Evolutionary conservation across 37 sponge, comb jelly and placozoan species (phyloP).

Genomic region (Aphrocallistes beatrix): DNA sequence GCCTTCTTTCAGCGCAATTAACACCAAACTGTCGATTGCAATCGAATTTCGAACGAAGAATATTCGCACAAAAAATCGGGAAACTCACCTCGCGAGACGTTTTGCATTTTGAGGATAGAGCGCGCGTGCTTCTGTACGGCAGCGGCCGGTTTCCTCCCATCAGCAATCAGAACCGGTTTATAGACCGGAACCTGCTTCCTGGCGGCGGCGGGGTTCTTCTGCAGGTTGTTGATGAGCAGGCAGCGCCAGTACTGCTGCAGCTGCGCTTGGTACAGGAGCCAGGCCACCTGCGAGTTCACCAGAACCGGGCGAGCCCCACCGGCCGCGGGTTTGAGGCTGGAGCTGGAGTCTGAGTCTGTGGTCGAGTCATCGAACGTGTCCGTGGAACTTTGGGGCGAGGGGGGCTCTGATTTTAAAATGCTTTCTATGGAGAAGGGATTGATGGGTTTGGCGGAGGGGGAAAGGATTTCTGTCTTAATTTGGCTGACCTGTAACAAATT

Average conservation of each 20-base stretch:
- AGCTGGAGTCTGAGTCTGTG: background rate
- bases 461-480: background rate
- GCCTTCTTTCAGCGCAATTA: no score
- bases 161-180: no score
- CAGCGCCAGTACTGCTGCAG: background rate
- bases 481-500: background rate
- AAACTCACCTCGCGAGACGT: no score
- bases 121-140: no score
- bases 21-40: no score
- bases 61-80: no score
- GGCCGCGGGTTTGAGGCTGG: no score
- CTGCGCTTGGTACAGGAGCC: background rate
- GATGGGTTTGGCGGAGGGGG: background rate
- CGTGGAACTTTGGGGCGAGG: background rate
- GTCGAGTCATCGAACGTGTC: background rate
- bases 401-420: background rate
- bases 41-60: no score
- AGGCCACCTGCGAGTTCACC: background rate
- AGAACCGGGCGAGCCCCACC: background rate
- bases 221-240: background rate
- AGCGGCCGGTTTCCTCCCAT: no score
- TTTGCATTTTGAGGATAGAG: no score
- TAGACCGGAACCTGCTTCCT: no score
- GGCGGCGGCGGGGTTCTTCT: no score
- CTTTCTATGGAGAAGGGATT: background rate